These are phyloP conservation scores for Geotrupes spiniger DNA, from an alignment of 2,888 invertebrate species.

Conservation along the genomic window DNA sequence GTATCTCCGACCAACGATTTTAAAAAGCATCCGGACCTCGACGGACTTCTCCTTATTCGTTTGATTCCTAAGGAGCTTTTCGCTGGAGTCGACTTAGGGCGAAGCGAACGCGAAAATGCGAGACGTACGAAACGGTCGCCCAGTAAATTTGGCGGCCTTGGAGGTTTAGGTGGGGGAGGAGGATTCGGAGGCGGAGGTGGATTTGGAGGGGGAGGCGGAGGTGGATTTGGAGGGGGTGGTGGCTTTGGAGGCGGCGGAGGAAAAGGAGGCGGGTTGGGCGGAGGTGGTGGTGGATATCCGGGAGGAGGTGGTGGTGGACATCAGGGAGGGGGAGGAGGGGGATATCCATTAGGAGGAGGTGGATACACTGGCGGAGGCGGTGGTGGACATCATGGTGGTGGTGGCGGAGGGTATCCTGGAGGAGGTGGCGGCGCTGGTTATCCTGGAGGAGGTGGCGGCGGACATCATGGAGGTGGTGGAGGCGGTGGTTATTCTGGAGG, in stretches of 20 bases:
- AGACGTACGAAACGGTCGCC: too few species aligned
- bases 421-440: neutral
- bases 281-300: neutral
- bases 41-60: too few species aligned
- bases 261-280: neutral
- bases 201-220: too few species aligned
- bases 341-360: conserved; percentile 6
- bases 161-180: neutral
- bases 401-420: neutral
- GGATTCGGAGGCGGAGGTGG: conserved; percentile 1
- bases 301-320: neutral
- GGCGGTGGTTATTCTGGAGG: conserved; percentile 5
- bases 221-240: conserved; percentile 1
- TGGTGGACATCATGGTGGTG: conserved; percentile 2
- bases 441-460: too few species aligned
- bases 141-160: too few species aligned
- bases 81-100: too few species aligned
- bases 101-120: too few species aligned
- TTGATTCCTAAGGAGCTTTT: too few species aligned
- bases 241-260: conserved; percentile 4
- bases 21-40: too few species aligned
- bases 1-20: too few species aligned
- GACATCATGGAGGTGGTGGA: conserved; percentile 3
- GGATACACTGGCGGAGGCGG: neutral
- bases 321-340: neutral